Conservation (phyloP, 1,140 invertebrate species). For the Triops cancriformis region DNA sequence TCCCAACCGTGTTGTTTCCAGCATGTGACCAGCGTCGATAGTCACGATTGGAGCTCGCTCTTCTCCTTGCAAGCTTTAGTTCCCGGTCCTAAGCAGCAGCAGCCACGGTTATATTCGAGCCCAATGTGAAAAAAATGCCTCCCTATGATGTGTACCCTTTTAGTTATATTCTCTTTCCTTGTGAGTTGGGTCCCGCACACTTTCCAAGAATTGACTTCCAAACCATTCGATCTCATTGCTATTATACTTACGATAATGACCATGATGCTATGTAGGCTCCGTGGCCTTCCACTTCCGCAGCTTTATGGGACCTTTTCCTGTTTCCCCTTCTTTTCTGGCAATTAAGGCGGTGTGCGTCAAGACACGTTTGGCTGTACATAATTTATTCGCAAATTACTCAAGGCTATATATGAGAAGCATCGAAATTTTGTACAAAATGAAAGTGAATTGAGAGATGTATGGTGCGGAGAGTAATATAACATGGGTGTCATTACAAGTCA, state of each 20-base stretch:
- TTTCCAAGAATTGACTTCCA: background rate
- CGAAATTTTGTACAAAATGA: conserved; percentile 5
- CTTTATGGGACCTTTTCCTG: background rate
- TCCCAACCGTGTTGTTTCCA: conserved; percentile 79
- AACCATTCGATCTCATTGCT: background rate
- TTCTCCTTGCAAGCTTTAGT: conserved; percentile 56
- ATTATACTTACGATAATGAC: no score
- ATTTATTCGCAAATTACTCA: no score
- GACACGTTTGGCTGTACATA: no score
- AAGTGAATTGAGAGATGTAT: background rate
- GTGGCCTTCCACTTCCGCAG: background rate
- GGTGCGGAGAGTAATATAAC: background rate
- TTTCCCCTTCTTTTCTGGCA: background rate
- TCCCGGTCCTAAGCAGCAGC: conserved; percentile 31
- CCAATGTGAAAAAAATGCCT: background rate
- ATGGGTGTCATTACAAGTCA: background rate
- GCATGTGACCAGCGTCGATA: conserved; percentile 70
- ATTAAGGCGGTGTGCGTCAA: no score
- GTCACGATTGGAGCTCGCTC: conserved; percentile 54
- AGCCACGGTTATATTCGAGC: background rate
- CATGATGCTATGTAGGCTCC: no score
- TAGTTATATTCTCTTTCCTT: no score
- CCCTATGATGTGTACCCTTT: no score
- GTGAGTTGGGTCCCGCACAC: no score
- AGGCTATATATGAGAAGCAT: no score